Percentiles rank a stretch among this genome's conserved stretches.
phyloP scores from a whole-genome alignment of 2,888 invertebrate species.

The Globia sparganii region DNA sequence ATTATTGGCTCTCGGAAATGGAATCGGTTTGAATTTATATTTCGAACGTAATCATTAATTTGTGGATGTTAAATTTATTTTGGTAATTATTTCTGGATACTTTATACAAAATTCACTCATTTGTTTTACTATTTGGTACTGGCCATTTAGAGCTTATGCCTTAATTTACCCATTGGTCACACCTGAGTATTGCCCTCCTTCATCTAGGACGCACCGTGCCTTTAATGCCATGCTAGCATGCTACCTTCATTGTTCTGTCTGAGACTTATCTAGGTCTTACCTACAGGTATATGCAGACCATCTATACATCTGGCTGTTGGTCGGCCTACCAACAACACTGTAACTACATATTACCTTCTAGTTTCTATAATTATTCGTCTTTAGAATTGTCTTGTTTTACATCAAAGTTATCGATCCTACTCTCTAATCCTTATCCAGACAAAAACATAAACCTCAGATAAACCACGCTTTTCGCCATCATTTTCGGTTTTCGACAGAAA shows the following conservation, averaged over 20 bases:
- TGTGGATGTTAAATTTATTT: slow-evolving; percentile 37
- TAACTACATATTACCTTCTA: neutral
- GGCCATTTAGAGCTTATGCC: neutral
- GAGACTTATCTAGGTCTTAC: neutral
- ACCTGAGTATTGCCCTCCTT: neutral
- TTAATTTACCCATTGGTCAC: neutral
- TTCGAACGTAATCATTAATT: slow-evolving; percentile 47
- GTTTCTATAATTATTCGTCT: neutral
- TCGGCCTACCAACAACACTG: neutral
- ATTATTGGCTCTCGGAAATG: slow-evolving; percentile 42
- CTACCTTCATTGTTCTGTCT: neutral
- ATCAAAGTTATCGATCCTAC: neutral
- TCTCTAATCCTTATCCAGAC: neutral
- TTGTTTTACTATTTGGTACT: slow-evolving; percentile 15
- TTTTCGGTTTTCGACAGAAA: neutral
- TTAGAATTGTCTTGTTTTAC: neutral
- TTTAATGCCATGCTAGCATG: neutral
- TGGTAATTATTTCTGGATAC: slow-evolving; percentile 31
- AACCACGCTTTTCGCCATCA: neutral
- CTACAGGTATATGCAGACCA: neutral
- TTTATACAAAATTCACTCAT: slow-evolving; percentile 1
- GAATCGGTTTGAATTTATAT: slow-evolving; percentile 54
- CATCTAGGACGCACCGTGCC: neutral
- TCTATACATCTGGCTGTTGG: too few relatives aligned
- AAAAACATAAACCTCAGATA: neutral